Evolutionary conservation across 1,140 invertebrate species (phyloP).

Genomic region (Cylas formicarius): DNA sequence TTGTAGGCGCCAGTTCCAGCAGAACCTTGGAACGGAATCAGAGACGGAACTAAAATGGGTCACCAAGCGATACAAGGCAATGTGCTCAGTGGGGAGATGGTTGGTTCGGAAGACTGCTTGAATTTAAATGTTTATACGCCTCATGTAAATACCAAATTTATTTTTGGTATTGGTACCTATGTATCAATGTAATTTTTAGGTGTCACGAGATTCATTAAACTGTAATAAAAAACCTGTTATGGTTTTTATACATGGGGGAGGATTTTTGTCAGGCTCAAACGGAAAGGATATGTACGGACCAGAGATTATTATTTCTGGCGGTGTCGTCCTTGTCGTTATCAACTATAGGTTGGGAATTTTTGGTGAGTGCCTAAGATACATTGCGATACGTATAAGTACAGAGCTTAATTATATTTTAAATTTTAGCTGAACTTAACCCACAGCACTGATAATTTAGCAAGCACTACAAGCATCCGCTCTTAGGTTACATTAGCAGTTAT

Average conservation of each 20-base stretch:
- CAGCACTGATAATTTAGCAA: no score
- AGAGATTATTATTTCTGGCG: slow-evolving; percentile 17
- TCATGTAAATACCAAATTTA: slow-evolving; percentile 43
- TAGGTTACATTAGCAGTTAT: no score
- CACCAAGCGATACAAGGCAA: slow-evolving; percentile 39
- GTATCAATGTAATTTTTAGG: slow-evolving; percentile 33
- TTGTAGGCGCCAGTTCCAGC: slow-evolving; percentile 47
- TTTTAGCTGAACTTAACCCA: no score
- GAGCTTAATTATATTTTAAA: neutral
- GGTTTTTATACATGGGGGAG: slow-evolving; percentile 46
- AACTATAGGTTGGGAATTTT: slow-evolving; percentile 23
- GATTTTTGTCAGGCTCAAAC: slow-evolving; percentile 17
- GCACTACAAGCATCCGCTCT: no score
- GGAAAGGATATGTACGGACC: slow-evolving; percentile 14
- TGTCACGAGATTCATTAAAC: slow-evolving; percentile 34
- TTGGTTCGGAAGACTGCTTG: slow-evolving; percentile 57
- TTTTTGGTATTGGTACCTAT: slow-evolving; percentile 83
- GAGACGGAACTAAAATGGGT: slow-evolving; percentile 46
- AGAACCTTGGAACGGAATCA: slow-evolving; percentile 49
- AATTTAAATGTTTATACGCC: slow-evolving; percentile 75
- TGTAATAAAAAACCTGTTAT: slow-evolving; percentile 44
- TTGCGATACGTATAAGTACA: neutral
- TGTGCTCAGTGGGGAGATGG: slow-evolving; percentile 29
- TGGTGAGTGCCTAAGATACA: slow-evolving; percentile 12
- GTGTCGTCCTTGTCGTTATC: slow-evolving; percentile 19